phyloP scores from a whole-genome alignment of 2,888 invertebrate species.

The Caenorhabditis imperialis region DNA sequence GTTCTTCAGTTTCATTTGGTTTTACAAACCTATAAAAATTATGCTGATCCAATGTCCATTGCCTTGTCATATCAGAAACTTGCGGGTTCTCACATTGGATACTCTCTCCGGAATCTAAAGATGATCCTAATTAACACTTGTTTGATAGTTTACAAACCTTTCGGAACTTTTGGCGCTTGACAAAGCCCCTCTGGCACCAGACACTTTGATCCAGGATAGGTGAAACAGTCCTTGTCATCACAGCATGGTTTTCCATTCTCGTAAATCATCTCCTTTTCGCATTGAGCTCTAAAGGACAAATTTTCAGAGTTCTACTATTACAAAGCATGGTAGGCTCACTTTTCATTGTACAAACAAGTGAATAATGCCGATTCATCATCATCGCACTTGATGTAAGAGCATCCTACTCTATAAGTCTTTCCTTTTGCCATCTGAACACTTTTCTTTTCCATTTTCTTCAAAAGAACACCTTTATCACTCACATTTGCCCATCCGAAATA shows the following conservation, averaged over 20 bases:
- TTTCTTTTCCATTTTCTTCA: neutral
- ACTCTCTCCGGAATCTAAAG: conserved; percentile 33
- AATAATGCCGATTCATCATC: conserved; percentile 55
- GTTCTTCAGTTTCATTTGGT: neutral
- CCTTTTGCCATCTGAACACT: conserved; percentile 64
- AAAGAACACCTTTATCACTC: neutral
- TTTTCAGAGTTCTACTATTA: neutral
- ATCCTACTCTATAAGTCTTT: conserved; percentile 59
- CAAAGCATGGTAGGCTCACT: conserved; percentile 26
- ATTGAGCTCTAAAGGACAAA: conserved; percentile 48
- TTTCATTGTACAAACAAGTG: conserved; percentile 60
- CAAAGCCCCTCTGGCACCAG: conserved; percentile 52
- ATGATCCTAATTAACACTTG: too few species aligned
- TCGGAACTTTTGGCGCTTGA: conserved; percentile 41
- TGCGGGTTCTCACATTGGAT: conserved; percentile 48
- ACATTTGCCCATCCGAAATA: conserved; percentile 64
- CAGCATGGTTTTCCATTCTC: conserved; percentile 59
- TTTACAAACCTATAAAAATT: conserved; percentile 56
- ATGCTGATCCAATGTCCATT: conserved; percentile 55
- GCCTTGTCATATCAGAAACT: conserved; percentile 53
- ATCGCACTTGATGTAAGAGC: conserved; percentile 54
- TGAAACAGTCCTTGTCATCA: conserved; percentile 58
- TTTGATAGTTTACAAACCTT: too few species aligned
- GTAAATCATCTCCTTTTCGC: conserved; percentile 62
- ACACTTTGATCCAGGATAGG: conserved; percentile 63